phyloP scores from a whole-genome alignment of 2,888 invertebrate genomes.

The Lasius platythorax region DNA sequence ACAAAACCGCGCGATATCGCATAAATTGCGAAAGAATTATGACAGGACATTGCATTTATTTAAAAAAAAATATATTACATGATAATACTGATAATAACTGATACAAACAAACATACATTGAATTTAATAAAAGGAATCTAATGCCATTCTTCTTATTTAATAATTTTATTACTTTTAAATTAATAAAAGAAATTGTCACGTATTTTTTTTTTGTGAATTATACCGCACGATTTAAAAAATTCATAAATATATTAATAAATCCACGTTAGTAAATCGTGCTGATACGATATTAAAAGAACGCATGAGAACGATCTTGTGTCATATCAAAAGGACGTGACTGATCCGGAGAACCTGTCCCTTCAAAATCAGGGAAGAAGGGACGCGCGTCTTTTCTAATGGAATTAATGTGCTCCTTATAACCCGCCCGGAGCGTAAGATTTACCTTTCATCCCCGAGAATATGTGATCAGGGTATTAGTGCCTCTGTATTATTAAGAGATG shows the following conservation, averaged over 20 bases:
- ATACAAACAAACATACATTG: not conserved
- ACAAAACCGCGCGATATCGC: not conserved
- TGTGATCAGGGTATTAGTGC: constrained; percentile 86
- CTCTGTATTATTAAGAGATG: constrained; percentile 85
- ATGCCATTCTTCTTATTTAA: not conserved
- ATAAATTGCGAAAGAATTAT: constrained; percentile 7
- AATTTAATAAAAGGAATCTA: not conserved
- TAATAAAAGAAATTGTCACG: not conserved
- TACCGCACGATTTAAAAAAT: not conserved
- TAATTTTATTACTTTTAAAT: not conserved
- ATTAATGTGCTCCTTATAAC: constrained; percentile 84
- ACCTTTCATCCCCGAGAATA: constrained; percentile 85
- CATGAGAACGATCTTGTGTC: constrained; percentile 59
- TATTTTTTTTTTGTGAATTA: not conserved
- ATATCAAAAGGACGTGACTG: constrained; percentile 41
- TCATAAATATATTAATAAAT: not conserved
- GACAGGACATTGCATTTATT: not conserved
- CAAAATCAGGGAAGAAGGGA: constrained; percentile 33
- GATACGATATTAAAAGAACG: not conserved
- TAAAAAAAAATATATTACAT: not conserved
- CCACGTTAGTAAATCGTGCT: not conserved
- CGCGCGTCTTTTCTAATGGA: constrained; percentile 83
- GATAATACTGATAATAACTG: not conserved
- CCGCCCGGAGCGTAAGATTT: constrained; percentile 83
- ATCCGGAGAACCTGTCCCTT: constrained; percentile 60